Base-by-base conservation (phyloP, 1,140 invertebrate genomes). In the Prorops nasuta region DNA sequence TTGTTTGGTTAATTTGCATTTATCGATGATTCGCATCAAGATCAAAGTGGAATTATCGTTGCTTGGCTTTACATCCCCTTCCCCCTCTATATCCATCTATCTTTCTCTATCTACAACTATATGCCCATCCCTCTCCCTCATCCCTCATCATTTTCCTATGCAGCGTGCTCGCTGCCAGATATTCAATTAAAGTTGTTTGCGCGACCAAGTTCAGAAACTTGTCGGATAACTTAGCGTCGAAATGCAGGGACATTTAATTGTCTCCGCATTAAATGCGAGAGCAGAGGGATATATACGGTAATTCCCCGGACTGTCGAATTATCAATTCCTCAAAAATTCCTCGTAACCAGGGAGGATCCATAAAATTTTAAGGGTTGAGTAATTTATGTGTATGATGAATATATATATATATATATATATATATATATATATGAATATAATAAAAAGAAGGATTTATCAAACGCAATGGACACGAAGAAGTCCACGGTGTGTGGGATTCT, bases 171-270 rank as follows among this genome's bases (percentile, higher is more conserved):
- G 49, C 28, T 35, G 55, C 60, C 57, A 69, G 70, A 72, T 72
- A 69, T 74, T 71, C 71, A 71, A 72, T 72, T 69, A 74, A 72
- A 74, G 70, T 74, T 69, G 63, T 71, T 71, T 70, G 67, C 63
- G 52, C 63, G 49, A 51, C 49, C 52, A 67, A 71, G 61, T 70
- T 67, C 44, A 52, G 56, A 59, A 71, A 73, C 65, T 72, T 66
- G 41, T 66, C 58, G 61, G 64, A 70, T 71, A 71, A 71, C 63
- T 74, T 67, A 69, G 60, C 35, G 49, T 17, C 44, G 39, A 45
- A 45, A 47, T 40, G 20, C 44, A 16, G 14, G 42, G 34, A 46
- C 58, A 65, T 71, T 74, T 70, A 70, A 72, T 72, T 69, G 64
- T 70, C 44, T 58, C 15, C 47, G 50, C 50, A 47, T 54, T 66